phyloP scores from a whole-genome alignment of 2,888 invertebrate genomes.

The Ochropacha duplaris region DNA sequence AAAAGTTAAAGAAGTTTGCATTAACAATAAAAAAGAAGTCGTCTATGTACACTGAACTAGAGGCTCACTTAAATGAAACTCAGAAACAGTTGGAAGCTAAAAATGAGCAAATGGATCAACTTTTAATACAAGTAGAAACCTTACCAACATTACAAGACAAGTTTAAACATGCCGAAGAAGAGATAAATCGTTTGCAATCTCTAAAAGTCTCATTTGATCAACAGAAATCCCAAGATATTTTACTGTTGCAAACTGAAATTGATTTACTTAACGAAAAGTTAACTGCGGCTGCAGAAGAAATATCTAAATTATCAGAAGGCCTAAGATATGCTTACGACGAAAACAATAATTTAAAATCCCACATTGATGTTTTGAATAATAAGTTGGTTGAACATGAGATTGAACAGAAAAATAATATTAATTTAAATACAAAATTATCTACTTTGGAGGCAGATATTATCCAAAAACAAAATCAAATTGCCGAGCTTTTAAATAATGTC shows the following conservation, averaged over 20 bases:
- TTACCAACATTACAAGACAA: constrained; percentile 66
- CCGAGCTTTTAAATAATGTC: constrained; percentile 56
- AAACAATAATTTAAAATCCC: constrained; percentile 47
- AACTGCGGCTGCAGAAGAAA: constrained; percentile 42
- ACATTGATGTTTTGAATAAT: constrained; percentile 62
- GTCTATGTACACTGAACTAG: constrained; percentile 85
- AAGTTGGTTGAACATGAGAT: constrained; percentile 70
- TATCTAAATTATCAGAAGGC: constrained; percentile 51
- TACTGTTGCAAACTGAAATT: constrained; percentile 46
- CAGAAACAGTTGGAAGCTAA: constrained; percentile 59
- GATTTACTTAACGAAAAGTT: constrained; percentile 46
- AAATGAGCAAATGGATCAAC: constrained; percentile 58
- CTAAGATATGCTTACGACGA: constrained; percentile 49
- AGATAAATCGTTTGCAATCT: constrained; percentile 56
- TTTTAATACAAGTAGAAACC: constrained; percentile 59
- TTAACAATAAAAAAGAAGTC: constrained; percentile 89
- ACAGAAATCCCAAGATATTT: constrained; percentile 50
- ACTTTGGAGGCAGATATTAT: constrained; percentile 62
- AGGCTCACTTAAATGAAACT: constrained; percentile 71
- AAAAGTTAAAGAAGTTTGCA: constrained; percentile 91
- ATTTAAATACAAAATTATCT: constrained; percentile 64
- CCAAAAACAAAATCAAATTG: constrained; percentile 64
- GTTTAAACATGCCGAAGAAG: constrained; percentile 66
- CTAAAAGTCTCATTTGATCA: constrained; percentile 54
- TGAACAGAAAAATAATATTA: constrained; percentile 67